Percentiles rank a stretch among this genome's conserved stretches.
Conservation (phyloP, 2,888 invertebrate genomes). For the Ellobium chinense region DNA sequence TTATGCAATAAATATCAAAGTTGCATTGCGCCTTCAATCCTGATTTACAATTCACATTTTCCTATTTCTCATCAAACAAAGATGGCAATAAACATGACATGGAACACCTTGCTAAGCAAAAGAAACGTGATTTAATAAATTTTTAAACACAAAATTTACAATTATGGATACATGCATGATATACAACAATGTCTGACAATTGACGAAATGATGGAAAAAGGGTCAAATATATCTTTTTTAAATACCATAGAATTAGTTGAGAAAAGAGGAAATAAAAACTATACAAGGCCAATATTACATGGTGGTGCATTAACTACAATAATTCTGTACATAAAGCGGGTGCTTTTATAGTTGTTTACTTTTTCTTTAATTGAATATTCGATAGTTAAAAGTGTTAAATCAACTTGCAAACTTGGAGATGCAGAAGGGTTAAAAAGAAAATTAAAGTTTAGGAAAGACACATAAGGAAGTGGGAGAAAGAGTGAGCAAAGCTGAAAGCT, state of each 20-base stretch:
- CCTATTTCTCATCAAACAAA: too few species aligned
- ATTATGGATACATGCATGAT: constrained; percentile 67
- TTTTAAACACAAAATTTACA: constrained; percentile 62
- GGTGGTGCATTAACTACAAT: constrained; percentile 57
- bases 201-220: constrained; percentile 56
- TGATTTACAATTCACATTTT: too few species aligned
- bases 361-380: neutral
- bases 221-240: constrained; percentile 47
- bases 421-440: neutral
- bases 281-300: constrained; percentile 59
- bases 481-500: too few species aligned
- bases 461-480: neutral
- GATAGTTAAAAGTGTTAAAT: neutral
- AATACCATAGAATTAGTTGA: constrained; percentile 43
- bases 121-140: constrained; percentile 59
- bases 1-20: too few species aligned
- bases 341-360: constrained; percentile 26
- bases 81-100: too few species aligned
- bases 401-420: neutral
- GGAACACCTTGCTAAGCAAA: constrained; percentile 28
- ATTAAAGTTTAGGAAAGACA: neutral
- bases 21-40: too few species aligned
- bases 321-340: constrained; percentile 50
- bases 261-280: constrained; percentile 49
- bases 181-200: constrained; percentile 63